Base-by-base conservation (phyloP, 2,113 vertebrate species). In the Xyrauchen texanus region DNA sequence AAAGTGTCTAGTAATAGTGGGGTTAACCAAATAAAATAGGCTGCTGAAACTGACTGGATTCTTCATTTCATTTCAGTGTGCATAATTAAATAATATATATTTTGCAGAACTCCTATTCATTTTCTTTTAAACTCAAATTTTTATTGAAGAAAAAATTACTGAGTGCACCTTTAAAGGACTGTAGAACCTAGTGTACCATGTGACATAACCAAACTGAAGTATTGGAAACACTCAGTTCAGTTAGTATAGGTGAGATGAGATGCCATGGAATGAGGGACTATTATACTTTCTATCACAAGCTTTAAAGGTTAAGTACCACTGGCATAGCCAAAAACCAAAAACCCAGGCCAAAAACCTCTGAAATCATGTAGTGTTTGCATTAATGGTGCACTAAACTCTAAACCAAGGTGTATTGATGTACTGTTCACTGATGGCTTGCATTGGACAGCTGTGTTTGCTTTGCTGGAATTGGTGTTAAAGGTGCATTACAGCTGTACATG, bases 391-490 rank as follows among this genome's bases (percentile, higher is more conserved):
- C 69, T 72, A 15, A 71, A 46, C 34, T 58, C 13, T 13, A 53
- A 10, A 53, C 4, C 51, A 70, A 55, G 68, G 8, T 49, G 5
- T 49, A n/a, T 34, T 34, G 21, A 34, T 34, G 3, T 34, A 34
- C n/a, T n/a, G n/a, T n/a, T n/a, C 21, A 34, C 21, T 34, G 21
- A 34, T 34, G 21, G 21, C 21, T 34, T 34, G 21, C 21, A 34
- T 45, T 45, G 52, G 34, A 71, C 68, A 71, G 68, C 68, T 71
- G 68, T 57, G 55, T 61, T 73, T 73, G 44, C 10, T 60, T 49
- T 44, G 47, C n/a, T 47, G 45, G 70, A 73, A 73, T 73, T 64
- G 47, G 47, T 75, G 45, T 51, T 63, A 53, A 64, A 42, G 16
- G 7, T 63, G 12, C 58, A 63, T 52, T 75, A 75, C 47, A 49